phyloP scores from a whole-genome alignment of 1,140 invertebrate genomes.

The Drosophila pseudoananassae region DNA sequence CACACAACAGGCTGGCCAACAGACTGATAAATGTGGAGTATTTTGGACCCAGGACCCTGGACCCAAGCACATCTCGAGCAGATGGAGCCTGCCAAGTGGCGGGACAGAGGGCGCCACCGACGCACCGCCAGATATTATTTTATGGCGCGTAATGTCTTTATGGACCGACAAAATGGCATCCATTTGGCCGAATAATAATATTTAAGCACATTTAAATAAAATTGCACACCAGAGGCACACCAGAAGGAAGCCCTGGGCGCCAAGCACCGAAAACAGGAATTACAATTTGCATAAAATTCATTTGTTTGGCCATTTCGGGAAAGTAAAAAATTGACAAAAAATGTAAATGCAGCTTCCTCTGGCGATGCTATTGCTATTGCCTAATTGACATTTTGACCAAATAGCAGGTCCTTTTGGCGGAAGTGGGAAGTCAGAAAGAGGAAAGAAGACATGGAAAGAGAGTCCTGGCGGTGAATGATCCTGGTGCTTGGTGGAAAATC shows the following conservation, averaged over 20 bases:
- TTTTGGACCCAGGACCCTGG: background rate
- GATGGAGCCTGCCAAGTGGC: slow-evolving; percentile 50
- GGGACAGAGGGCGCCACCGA: slow-evolving; percentile 51
- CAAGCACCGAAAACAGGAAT: slow-evolving; percentile 19
- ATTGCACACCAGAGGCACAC: slow-evolving; percentile 35
- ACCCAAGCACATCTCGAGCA: slow-evolving; percentile 1
- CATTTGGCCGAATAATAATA: slow-evolving; percentile 53
- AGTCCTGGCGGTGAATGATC: slow-evolving; percentile 7
- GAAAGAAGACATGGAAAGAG: background rate
- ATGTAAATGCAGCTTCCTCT: slow-evolving; percentile 56
- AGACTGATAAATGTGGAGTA: slow-evolving; percentile 48
- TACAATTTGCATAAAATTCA: slow-evolving; percentile 72
- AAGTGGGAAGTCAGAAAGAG: background rate
- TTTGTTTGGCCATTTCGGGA: slow-evolving; percentile 28
- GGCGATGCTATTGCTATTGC: background rate
- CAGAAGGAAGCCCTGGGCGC: background rate
- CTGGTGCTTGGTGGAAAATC: slow-evolving; percentile 50
- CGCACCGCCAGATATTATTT: slow-evolving; percentile 68
- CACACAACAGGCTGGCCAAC: slow-evolving; percentile 6
- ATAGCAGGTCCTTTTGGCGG: slow-evolving; percentile 36
- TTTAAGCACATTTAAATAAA: slow-evolving; percentile 66
- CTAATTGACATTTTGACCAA: slow-evolving; percentile 73
- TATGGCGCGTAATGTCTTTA: slow-evolving; percentile 80
- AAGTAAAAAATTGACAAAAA: slow-evolving; percentile 40
- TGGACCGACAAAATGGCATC: slow-evolving; percentile 52